Evolutionary conservation across 1,140 invertebrate genomes (phyloP).

Genomic region (Zaprionus lachaisei): DNA sequence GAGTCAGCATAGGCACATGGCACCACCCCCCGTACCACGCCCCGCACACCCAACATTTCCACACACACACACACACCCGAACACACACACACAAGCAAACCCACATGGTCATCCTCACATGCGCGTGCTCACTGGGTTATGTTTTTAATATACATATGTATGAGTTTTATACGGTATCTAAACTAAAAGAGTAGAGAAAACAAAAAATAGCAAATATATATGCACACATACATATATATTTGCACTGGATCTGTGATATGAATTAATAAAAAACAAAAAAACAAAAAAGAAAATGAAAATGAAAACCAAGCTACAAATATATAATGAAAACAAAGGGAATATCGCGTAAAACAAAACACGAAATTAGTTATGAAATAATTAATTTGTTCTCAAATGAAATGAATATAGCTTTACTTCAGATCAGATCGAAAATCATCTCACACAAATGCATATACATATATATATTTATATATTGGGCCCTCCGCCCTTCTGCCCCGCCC

Average conservation of each 20-base stretch:
- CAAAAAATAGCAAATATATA: conserved; percentile 57
- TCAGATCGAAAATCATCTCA: conserved; percentile 47
- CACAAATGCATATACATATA: not conserved
- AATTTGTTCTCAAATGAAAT: conserved; percentile 72
- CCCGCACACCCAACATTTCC: conserved; percentile 10
- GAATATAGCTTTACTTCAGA: conserved; percentile 71
- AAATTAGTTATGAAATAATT: conserved; percentile 83
- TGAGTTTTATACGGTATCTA: conserved; percentile 73
- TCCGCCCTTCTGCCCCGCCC: not conserved
- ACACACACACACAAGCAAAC: conserved; percentile 20
- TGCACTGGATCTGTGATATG: conserved; percentile 84
- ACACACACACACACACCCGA: conserved; percentile 10
- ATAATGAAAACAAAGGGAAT: conserved; percentile 18
- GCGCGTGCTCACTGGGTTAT: conserved; percentile 77
- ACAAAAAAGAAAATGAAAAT: conserved; percentile 47
- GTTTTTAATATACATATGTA: conserved; percentile 58
- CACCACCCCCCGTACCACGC: conserved; percentile 24
- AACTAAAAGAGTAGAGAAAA: conserved; percentile 67
- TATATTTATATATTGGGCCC: conserved; percentile 7
- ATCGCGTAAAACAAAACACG: conserved; percentile 61
- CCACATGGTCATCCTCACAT: conserved; percentile 43
- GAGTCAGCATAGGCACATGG: conserved; percentile 19
- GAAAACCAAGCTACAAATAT: conserved; percentile 46
- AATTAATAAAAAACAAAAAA: conserved; percentile 75
- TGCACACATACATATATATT: conserved; percentile 69